Base-by-base conservation (phyloP, 2,888 invertebrate genomes). In the Noctua janthina region DNA sequence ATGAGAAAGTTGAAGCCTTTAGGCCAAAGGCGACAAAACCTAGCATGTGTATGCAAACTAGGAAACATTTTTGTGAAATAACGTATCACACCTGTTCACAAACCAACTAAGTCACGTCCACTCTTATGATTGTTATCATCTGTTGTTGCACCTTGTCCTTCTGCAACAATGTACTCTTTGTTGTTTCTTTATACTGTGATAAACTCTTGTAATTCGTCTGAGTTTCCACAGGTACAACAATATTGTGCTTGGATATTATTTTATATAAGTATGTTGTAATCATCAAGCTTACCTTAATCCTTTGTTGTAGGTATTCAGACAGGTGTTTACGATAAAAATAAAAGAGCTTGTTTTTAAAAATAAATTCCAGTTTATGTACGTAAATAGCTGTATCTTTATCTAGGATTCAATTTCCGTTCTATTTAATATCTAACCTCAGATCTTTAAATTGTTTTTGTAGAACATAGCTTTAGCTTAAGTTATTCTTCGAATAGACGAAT, bases 191-290 rank as follows among this genome's bases (percentile, higher is more conserved):
- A 23, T 54, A 74, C 67, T 49, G 54, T 67, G 17, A 54, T 68
- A 54, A 71, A 74, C 51, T 62, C 81, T 49, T 64, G 74, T 85
- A 72, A 74, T 85, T 74, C 46, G 23, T 85, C 74, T 69, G 68
- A 71, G 66, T 81, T 88, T 74, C 64, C 35, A 51, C 66, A 64
- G 51, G 64, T 78, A 84, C 23, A 84, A 67, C 49, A 56, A 72
- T 43, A 35, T 76, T 76, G 29, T 68, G 49, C 35, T 76, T 62
- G 35, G 3, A 29, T 85, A 81, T 81, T 85, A 66, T 88, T 68
- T 76, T 62, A 73, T 75, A 66, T 35, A 64, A 10, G 8, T 46
- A 35, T 39, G 51, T 71, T 85, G 56, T 64, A 43, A 80, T 85
- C 64, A 56, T 73, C 56, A 51, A 13, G 23, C 49, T 70, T 49